Evolutionary conservation across 1,140 invertebrate genomes (phyloP).

Genomic region (Ruditapes philippinarum): DNA sequence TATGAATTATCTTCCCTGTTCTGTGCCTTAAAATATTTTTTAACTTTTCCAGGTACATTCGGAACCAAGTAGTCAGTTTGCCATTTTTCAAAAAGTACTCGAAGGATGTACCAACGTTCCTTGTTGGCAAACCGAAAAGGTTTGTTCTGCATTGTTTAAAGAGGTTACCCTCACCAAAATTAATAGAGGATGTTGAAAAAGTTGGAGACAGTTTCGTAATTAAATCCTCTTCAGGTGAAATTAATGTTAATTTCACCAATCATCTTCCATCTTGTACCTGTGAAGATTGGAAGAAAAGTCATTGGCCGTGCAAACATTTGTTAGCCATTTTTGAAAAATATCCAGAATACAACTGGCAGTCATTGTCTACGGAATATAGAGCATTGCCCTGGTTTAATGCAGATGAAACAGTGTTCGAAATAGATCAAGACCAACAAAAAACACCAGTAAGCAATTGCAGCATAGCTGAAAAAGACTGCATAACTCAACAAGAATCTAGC

Average conservation of each 20-base stretch:
- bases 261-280: slow-evolving; percentile 25
- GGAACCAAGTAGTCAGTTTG: not conserved
- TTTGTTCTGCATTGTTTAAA: slow-evolving; percentile 27
- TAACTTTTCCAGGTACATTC: slow-evolving; percentile 23
- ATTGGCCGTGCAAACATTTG: slow-evolving; percentile 54
- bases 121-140: slow-evolving; percentile 14
- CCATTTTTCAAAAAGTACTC: not conserved
- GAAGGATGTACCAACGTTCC: not conserved
- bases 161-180: not conserved
- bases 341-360: not conserved
- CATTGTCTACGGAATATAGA: not conserved
- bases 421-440: not conserved
- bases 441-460: no score
- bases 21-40: no score
- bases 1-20: no score
- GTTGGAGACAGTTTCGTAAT: not conserved
- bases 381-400: not conserved
- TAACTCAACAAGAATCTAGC: not conserved
- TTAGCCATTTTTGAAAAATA: slow-evolving; percentile 1
- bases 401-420: not conserved
- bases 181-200: not conserved
- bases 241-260: not conserved
- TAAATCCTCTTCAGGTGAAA: not conserved
- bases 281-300: not conserved
- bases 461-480: not conserved